A percentile compares a stretch with the other conserved stretches of the same genome.
Conservation (phyloP, 2,888 invertebrate species). For the Coremacera marginata region DNA sequence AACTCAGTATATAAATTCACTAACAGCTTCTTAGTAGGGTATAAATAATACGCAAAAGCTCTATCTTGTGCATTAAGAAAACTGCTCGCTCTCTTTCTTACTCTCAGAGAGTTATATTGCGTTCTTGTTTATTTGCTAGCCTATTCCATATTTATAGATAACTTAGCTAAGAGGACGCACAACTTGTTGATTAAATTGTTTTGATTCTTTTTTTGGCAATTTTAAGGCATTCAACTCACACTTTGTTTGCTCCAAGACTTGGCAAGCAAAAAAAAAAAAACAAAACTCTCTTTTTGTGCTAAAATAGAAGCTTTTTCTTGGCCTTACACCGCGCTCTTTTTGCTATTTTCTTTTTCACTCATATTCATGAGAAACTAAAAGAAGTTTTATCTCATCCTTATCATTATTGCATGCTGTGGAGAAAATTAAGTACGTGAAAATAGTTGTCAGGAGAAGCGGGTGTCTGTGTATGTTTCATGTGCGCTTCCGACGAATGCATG, state of each 20-base stretch:
- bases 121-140: not conserved
- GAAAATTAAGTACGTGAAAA: not conserved
- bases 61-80: not conserved
- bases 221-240: conserved; percentile 37
- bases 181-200: conserved; percentile 40
- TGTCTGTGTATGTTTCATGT: not conserved
- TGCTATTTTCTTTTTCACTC: not conserved
- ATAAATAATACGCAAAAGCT: too few species aligned
- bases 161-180: conserved; percentile 7
- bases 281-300: not conserved
- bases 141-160: not conserved
- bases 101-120: not conserved
- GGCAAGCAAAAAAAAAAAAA: not conserved
- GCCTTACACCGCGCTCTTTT: not conserved
- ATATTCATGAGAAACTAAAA: too few species aligned
- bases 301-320: not conserved
- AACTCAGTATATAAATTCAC: too few species aligned
- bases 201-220: not conserved
- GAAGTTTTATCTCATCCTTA: not conserved
- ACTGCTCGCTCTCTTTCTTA: not conserved
- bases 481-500: not conserved
- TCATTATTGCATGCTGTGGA: not conserved
- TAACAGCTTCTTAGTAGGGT: too few species aligned
- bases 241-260: not conserved
- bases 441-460: not conserved